Evolutionary conservation across 2,113 vertebrate genomes (phyloP).

Genomic region (Carassius auratus): DNA sequence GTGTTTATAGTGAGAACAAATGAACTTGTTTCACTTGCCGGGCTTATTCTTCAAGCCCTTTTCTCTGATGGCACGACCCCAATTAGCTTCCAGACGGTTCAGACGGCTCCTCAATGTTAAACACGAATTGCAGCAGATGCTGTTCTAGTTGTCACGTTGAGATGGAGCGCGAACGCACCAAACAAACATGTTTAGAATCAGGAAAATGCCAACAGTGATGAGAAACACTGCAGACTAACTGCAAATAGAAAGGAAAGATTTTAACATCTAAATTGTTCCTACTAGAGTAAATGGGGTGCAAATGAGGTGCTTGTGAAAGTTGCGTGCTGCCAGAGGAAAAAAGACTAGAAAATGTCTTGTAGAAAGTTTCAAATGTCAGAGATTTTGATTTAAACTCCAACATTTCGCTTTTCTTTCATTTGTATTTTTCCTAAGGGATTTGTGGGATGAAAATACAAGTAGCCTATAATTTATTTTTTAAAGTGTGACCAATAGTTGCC

Average conservation of each 20-base stretch:
- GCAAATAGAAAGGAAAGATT: neutral
- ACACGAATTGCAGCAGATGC: neutral
- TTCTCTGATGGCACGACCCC: neutral
- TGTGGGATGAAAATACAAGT: neutral
- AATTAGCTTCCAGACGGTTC: constrained; percentile 12
- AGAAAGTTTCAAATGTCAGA: neutral
- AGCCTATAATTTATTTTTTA: neutral
- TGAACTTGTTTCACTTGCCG: neutral
- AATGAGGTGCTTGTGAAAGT: neutral
- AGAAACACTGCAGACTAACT: neutral
- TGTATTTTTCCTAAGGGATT: neutral
- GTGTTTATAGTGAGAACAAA: neutral
- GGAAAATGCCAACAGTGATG: constrained; percentile 1
- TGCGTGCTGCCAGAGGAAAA: neutral
- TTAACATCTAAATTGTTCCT: neutral
- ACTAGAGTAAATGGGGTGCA: neutral
- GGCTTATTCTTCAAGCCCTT: neutral
- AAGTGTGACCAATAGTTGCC: neutral
- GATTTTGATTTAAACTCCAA: neutral
- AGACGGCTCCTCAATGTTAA: neutral
- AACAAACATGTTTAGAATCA: constrained; percentile 11
- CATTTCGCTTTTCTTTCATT: neutral
- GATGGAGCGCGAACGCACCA: neutral
- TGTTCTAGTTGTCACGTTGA: neutral
- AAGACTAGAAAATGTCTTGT: neutral